These are phyloP conservation scores for Felis chaus DNA, from an alignment of 2,113 vertebrate species.

Conservation along the genomic window DNA sequence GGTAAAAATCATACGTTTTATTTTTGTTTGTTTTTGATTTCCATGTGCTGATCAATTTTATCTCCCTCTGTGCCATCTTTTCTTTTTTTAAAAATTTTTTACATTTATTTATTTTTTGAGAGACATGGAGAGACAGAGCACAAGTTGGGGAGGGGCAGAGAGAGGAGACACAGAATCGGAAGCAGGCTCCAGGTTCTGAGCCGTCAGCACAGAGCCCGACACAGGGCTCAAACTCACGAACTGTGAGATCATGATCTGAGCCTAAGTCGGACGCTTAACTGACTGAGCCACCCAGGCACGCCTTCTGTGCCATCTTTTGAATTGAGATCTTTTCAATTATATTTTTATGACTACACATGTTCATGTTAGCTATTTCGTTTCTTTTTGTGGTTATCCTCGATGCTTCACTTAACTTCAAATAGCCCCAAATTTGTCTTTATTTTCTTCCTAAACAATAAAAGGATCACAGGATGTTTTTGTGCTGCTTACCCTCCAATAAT, in stretches of 20 bases:
- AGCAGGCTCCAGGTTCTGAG: too few species aligned
- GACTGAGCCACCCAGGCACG: too few species aligned
- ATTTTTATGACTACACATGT: not conserved
- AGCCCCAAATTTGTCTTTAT: not conserved
- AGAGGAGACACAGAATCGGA: too few species aligned
- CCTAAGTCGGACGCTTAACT: too few species aligned
- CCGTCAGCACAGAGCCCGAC: too few species aligned
- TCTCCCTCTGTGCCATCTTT: not conserved
- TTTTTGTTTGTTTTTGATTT: not conserved
- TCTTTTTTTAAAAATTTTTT: too few species aligned
- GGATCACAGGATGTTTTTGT: not conserved
- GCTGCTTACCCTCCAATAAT: not conserved
- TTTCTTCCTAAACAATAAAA: not conserved
- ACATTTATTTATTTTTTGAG: too few species aligned
- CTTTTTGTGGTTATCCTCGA: not conserved
- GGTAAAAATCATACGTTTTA: not conserved
- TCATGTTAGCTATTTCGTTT: not conserved
- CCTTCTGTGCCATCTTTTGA: not conserved
- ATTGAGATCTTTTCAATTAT: not conserved
- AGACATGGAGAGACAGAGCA: too few species aligned
- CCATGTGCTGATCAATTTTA: not conserved
- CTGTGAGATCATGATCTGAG: too few species aligned
- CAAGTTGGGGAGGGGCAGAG: too few species aligned
- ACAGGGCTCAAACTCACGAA: too few species aligned
- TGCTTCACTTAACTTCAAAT: slow-evolving; percentile 22